A percentile compares a stretch with the other conserved stretches of the same genome.
Evolutionary conservation across 1,140 invertebrate species (phyloP).

Genomic region (Laupala kohalensis): DNA sequence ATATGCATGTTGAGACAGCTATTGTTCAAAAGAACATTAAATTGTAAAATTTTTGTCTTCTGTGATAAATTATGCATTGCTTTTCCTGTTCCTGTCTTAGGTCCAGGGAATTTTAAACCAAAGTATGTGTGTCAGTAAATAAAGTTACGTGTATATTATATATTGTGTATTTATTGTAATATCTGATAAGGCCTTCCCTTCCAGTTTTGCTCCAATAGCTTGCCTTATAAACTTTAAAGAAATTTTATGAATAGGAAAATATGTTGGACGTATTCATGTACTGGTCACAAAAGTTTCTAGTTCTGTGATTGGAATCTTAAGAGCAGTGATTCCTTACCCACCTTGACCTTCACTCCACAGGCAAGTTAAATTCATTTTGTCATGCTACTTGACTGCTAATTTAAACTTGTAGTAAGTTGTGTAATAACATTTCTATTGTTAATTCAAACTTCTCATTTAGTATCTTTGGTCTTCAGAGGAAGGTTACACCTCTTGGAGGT

Average conservation of each 20-base stretch:
- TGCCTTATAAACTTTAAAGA: neutral
- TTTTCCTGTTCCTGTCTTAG: neutral
- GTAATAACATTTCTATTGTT: neutral
- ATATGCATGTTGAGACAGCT: neutral
- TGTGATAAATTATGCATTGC: constrained; percentile 1
- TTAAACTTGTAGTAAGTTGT: neutral
- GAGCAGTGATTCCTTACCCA: neutral
- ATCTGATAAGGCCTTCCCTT: neutral
- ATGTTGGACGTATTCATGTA: too few species aligned
- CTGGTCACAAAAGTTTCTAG: too few species aligned
- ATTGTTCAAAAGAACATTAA: neutral
- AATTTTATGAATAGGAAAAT: neutral
- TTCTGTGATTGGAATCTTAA: neutral
- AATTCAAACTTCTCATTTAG: too few species aligned
- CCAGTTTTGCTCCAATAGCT: neutral
- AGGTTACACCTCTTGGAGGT: too few species aligned
- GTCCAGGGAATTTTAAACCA: neutral
- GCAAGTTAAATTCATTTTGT: neutral
- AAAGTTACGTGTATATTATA: neutral
- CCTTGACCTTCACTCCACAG: neutral
- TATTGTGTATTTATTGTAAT: neutral
- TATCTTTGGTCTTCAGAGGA: neutral
- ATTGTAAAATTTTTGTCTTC: neutral
- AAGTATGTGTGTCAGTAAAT: neutral
- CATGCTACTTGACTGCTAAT: neutral